These are phyloP conservation scores for Mirza zaza DNA, from an alignment of 2,113 vertebrate genomes.

Conservation along the genomic window DNA sequence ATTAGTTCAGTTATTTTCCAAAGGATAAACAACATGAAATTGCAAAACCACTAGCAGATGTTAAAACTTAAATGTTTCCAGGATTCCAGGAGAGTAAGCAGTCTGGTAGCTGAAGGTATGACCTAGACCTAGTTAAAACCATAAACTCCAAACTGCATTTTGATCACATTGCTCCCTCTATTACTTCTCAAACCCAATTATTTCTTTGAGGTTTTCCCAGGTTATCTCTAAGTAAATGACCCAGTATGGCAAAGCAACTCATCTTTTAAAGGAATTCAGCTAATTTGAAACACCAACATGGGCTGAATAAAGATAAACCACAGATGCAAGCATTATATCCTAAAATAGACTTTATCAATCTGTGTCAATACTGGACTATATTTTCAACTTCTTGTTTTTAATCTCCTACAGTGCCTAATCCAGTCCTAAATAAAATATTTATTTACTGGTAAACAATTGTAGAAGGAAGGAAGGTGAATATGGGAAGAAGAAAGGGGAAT, in stretches of 20 bases:
- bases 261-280: constrained; percentile 1
- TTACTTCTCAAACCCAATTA: not conserved
- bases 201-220: not conserved
- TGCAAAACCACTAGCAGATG: not conserved
- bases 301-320: not conserved
- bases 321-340: not conserved
- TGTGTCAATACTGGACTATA: not conserved
- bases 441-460: not conserved
- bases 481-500: not conserved
- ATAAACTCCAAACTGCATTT: not conserved
- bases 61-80: not conserved
- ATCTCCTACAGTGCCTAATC: not conserved
- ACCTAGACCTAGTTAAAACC: not conserved
- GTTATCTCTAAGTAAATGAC: not conserved
- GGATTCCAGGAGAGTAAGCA: not conserved
- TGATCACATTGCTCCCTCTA: not conserved
- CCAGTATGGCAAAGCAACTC: not conserved
- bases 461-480: not conserved
- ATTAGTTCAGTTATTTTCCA: not conserved
- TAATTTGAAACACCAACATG: not conserved
- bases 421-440: not conserved
- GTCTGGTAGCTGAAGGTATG: not conserved
- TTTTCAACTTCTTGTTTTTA: constrained; percentile 1
- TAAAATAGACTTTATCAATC: not conserved
- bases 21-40: not conserved